A percentile compares a stretch with the other conserved stretches of the same genome.
Conservation (phyloP, 1,140 invertebrate genomes). For the Drosophila kohkoa region DNA sequence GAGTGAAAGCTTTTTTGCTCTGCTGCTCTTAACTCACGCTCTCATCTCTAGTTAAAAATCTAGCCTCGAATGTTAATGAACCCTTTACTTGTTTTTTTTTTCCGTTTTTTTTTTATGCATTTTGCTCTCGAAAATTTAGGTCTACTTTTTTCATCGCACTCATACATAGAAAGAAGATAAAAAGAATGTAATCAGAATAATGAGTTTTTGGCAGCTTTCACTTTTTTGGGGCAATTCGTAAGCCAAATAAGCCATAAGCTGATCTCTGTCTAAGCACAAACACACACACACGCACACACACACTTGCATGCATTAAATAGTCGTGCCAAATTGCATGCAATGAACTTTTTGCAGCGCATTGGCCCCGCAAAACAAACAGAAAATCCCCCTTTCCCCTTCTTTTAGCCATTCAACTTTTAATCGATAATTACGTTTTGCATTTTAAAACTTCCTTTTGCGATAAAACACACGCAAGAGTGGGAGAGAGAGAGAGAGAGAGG, state of each 20-base stretch:
- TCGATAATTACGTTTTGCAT: constrained; percentile 71
- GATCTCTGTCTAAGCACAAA: constrained; percentile 35
- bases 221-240: constrained; percentile 58
- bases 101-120: constrained; percentile 13
- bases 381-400: constrained; percentile 26
- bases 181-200: constrained; percentile 47
- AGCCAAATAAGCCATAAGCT: constrained; percentile 36
- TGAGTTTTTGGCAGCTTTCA: constrained; percentile 74
- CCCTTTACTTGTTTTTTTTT: constrained; percentile 31
- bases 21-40: constrained; percentile 5
- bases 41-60: constrained; percentile 19
- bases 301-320: constrained; percentile 20
- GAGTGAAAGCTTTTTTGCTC: constrained; percentile 7
- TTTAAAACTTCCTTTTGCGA: constrained; percentile 55
- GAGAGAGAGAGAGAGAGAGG: not conserved
- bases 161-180: constrained; percentile 10
- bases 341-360: constrained; percentile 52
- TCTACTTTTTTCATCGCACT: constrained; percentile 41
- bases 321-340: constrained; percentile 66
- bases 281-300: not conserved
- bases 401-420: constrained; percentile 45
- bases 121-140: constrained; percentile 30
- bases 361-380: constrained; percentile 11
- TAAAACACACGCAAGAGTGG: constrained; percentile 10
- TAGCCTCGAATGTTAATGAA: constrained; percentile 31